Evolutionary conservation across 2,797 vertebrate species (phyloP).

Genomic region (Gallinago solitaria): DNA sequence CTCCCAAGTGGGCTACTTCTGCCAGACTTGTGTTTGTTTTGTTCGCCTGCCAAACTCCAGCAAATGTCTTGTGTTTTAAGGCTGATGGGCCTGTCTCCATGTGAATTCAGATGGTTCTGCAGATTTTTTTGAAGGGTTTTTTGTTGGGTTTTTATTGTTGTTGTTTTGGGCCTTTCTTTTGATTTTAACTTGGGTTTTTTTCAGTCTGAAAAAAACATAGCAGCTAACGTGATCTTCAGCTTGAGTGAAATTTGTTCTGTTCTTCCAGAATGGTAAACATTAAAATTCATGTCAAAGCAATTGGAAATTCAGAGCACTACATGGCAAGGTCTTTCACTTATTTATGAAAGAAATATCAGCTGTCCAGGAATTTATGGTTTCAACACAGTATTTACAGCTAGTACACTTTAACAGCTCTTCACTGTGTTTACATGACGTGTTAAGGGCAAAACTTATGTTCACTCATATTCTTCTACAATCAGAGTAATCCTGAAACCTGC

Average conservation of each 20-base stretch:
- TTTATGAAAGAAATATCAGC: not conserved
- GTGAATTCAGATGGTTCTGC: constrained; percentile 9
- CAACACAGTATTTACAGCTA: not conserved
- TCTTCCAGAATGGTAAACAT: not conserved
- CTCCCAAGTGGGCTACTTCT: not conserved
- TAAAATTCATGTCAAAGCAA: not conserved
- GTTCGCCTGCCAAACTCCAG: constrained; percentile 22
- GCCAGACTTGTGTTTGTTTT: constrained; percentile 49
- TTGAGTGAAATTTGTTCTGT: not conserved
- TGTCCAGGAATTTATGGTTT: constrained; percentile 7
- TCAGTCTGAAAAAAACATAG: not conserved
- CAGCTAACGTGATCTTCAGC: not conserved
- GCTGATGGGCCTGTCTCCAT: not conserved
- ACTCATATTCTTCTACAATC: not conserved
- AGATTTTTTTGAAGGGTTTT: not conserved
- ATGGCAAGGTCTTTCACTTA: not conserved
- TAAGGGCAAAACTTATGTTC: not conserved
- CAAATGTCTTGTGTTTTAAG: constrained; percentile 49
- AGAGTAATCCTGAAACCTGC: not conserved
- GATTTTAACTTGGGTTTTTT: not conserved
- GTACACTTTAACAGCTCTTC: not conserved
- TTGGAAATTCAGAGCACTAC: not conserved
- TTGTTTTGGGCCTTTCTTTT: not conserved
- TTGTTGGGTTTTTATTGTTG: not conserved
- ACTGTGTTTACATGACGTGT: not conserved